Evolutionary conservation across 1,140 invertebrate species (phyloP).

Genomic region (Neodiprion lecontei): DNA sequence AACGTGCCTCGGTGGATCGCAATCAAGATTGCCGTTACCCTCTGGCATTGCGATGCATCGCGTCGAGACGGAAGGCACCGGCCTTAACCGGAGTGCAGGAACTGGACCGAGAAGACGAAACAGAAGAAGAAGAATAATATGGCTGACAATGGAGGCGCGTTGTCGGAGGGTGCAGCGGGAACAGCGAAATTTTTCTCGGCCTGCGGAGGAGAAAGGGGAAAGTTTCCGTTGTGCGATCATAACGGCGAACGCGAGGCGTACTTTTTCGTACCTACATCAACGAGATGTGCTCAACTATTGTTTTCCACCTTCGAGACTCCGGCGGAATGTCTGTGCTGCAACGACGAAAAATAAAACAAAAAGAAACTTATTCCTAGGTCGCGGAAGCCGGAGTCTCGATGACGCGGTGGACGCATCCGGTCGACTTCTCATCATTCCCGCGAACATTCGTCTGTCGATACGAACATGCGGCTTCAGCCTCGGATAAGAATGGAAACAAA

Average conservation of each 20-base stretch:
- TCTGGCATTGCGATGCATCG: no score
- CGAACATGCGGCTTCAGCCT: no score
- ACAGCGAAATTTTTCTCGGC: not conserved
- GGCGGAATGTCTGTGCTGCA: not conserved
- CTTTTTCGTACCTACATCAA: not conserved
- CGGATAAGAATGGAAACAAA: no score
- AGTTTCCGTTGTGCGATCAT: no score
- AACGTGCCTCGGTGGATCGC: no score
- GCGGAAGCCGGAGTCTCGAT: no score
- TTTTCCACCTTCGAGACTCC: not conserved
- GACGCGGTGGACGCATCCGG: no score
- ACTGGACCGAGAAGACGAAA: not conserved
- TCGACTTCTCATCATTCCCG: no score
- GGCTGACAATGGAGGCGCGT: constrained; percentile 8
- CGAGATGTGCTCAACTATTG: not conserved
- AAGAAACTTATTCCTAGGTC: not conserved
- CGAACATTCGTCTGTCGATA: no score
- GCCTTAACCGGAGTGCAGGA: no score
- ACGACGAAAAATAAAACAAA: not conserved
- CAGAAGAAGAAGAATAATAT: constrained; percentile 10
- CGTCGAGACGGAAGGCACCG: no score
- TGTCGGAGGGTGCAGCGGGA: not conserved
- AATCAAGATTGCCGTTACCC: no score
- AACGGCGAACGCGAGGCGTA: not conserved
- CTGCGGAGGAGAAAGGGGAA: not conserved